phyloP scores from a whole-genome alignment of 2,113 vertebrate genomes.

The Megaptera novaeangliae region DNA sequence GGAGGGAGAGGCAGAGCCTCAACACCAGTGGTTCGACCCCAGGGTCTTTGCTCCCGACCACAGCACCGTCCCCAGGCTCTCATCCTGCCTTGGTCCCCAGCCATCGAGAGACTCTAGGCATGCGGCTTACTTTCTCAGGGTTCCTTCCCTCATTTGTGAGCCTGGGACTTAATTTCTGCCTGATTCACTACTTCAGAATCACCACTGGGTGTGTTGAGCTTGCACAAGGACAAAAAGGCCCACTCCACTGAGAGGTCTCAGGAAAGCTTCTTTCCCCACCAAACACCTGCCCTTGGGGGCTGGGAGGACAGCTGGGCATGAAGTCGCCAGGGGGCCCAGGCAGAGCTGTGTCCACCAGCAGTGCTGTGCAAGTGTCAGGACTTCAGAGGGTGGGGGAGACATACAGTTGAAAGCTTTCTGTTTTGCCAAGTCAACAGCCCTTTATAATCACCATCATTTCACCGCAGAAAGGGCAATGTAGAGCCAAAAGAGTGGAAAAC shows the following conservation, averaged over 20 bases:
- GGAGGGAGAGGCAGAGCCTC: not conserved
- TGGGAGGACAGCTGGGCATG: rapidly evolving
- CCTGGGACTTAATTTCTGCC: not conserved
- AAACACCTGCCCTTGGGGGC: too few species aligned
- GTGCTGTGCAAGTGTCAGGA: rapidly evolving
- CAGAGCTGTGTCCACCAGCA: not conserved
- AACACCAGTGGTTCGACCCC: not conserved
- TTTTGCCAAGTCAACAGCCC: not conserved
- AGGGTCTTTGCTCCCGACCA: not conserved
- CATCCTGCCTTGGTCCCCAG: not conserved
- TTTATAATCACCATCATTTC: not conserved
- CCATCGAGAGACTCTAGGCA: not conserved
- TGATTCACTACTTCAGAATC: not conserved
- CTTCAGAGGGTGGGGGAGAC: not conserved
- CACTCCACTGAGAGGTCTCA: not conserved
- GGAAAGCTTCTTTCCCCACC: not conserved
- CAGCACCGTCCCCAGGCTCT: rapidly evolving
- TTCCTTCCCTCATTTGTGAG: not conserved
- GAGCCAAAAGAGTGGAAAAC: not conserved
- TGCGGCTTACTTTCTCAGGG: not conserved
- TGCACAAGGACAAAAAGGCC: not conserved
- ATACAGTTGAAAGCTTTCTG: not conserved
- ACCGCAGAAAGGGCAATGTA: not conserved
- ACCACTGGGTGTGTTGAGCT: too few species aligned
- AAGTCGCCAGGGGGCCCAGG: rapidly evolving